These are phyloP conservation scores for Oncorhynchus gorbuscha DNA, from an alignment of 2,113 vertebrate species.

Conservation along the genomic window DNA sequence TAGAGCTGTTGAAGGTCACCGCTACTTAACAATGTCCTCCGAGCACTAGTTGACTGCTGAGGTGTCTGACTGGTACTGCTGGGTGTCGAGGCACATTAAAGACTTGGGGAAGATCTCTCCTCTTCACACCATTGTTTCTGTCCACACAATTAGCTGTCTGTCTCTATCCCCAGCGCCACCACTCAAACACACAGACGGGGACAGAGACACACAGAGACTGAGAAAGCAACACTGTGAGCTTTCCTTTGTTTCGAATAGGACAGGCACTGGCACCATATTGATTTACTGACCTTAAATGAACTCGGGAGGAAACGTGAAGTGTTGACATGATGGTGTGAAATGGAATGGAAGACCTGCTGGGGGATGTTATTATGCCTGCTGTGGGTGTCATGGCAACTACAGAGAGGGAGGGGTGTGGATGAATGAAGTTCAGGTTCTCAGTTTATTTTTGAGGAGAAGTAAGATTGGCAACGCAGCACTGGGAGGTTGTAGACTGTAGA, in stretches of 20 bases:
- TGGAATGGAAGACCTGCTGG: neutral
- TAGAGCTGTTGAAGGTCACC: neutral
- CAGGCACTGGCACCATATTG: neutral
- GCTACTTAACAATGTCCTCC: neutral
- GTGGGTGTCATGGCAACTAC: slow-evolving; percentile 1
- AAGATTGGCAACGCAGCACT: neutral
- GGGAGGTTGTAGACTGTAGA: neutral
- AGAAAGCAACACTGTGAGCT: neutral
- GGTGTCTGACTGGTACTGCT: slow-evolving; percentile 47
- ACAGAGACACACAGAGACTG: slow-evolving; percentile 15
- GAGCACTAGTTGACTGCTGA: slow-evolving; percentile 6
- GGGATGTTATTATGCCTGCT: slow-evolving; percentile 26
- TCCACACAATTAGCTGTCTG: slow-evolving; percentile 50
- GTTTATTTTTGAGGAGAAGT: neutral
- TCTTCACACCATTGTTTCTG: slow-evolving; percentile 29
- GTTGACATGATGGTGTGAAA: neutral
- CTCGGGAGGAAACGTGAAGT: slow-evolving; percentile 42
- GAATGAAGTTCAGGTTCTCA: neutral
- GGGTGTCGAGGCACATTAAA: slow-evolving; percentile 35
- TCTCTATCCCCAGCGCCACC: slow-evolving; percentile 15
- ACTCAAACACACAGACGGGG: slow-evolving; percentile 7
- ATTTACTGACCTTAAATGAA: slow-evolving; percentile 41
- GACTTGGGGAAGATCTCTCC: slow-evolving; percentile 28
- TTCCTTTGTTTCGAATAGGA: neutral
- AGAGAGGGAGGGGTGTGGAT: neutral